Evolutionary conservation across 2,888 invertebrate genomes (phyloP).

Genomic region (Atherix ibis): DNA sequence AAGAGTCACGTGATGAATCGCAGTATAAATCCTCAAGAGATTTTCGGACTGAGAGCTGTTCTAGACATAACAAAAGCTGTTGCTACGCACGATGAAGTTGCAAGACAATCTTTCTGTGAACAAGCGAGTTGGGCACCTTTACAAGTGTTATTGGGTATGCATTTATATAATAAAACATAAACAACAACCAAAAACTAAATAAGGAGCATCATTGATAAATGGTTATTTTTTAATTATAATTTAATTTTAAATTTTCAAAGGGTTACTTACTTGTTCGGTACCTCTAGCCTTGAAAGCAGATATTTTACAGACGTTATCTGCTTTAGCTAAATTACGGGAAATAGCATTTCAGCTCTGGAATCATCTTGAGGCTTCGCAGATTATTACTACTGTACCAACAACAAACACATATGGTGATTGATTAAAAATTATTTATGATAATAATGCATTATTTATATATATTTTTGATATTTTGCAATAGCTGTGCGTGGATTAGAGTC

Average conservation of each 20-base stretch:
- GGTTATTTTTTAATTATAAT: not conserved
- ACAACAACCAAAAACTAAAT: no score
- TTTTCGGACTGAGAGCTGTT: constrained; percentile 73
- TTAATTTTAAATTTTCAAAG: no score
- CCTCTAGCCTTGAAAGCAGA: constrained; percentile 74
- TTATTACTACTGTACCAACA: constrained; percentile 51
- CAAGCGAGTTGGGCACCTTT: constrained; percentile 79
- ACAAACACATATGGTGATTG: constrained; percentile 36
- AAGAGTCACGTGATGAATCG: constrained; percentile 37
- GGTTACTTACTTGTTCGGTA: constrained; percentile 73
- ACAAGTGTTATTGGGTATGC: constrained; percentile 59
- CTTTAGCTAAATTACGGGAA: constrained; percentile 60
- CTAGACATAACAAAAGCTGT: constrained; percentile 61
- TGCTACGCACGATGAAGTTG: constrained; percentile 63
- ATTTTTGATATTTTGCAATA: constrained; percentile 5
- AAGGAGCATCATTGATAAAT: not conserved
- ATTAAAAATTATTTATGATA: not conserved
- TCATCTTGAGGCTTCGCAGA: constrained; percentile 64
- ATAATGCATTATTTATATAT: no score
- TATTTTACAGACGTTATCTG: constrained; percentile 59
- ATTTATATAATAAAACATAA: not conserved
- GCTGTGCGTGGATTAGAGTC: constrained; percentile 46
- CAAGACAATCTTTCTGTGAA: constrained; percentile 68
- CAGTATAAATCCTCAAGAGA: constrained; percentile 62
- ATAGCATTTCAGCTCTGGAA: constrained; percentile 75